phyloP scores from a whole-genome alignment of 1,140 invertebrate species.

The Drosophila kanapiae region DNA sequence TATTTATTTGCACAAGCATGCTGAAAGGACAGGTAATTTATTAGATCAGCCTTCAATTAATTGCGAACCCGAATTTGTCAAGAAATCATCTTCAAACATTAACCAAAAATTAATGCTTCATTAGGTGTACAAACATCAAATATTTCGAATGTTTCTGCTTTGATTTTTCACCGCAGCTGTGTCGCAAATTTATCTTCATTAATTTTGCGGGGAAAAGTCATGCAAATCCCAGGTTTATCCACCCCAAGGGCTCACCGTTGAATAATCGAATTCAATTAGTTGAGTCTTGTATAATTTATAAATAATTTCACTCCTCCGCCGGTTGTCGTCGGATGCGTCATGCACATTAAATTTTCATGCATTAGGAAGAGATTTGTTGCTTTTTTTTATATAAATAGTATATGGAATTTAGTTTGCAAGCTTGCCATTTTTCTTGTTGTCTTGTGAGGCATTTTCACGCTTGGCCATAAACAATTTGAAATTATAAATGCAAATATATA shows the following conservation, averaged over 20 bases:
- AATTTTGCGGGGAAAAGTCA: slow-evolving; percentile 22
- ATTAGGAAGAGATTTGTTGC: slow-evolving; percentile 50
- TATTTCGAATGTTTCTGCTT: slow-evolving; percentile 22
- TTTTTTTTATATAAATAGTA: neutral
- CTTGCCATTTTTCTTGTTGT: slow-evolving; percentile 34
- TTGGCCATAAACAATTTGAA: slow-evolving; percentile 57
- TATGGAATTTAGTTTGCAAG: slow-evolving; percentile 9
- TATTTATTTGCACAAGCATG: slow-evolving; percentile 6
- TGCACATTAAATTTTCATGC: slow-evolving; percentile 44
- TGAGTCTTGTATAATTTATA: slow-evolving; percentile 41
- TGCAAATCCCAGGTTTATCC: slow-evolving; percentile 32
- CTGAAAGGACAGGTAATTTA: slow-evolving; percentile 19
- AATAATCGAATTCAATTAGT: slow-evolving; percentile 50
- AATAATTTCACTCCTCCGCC: slow-evolving; percentile 20
- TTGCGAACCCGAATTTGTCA: slow-evolving; percentile 30
- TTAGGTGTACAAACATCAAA: slow-evolving; percentile 26
- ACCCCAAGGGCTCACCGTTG: slow-evolving; percentile 16
- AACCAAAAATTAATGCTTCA: slow-evolving; percentile 38
- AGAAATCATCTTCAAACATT: slow-evolving; percentile 14
- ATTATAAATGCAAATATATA: slow-evolving; percentile 66
- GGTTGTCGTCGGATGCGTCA: slow-evolving; percentile 39
- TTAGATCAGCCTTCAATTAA: slow-evolving; percentile 17
- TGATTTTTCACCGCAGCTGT: slow-evolving; percentile 23
- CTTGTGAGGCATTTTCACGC: slow-evolving; percentile 56
- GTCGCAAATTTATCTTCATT: slow-evolving; percentile 9